phyloP scores from a whole-genome alignment of 2,888 invertebrate species.

The Sinohyriopsis cumingii region DNA sequence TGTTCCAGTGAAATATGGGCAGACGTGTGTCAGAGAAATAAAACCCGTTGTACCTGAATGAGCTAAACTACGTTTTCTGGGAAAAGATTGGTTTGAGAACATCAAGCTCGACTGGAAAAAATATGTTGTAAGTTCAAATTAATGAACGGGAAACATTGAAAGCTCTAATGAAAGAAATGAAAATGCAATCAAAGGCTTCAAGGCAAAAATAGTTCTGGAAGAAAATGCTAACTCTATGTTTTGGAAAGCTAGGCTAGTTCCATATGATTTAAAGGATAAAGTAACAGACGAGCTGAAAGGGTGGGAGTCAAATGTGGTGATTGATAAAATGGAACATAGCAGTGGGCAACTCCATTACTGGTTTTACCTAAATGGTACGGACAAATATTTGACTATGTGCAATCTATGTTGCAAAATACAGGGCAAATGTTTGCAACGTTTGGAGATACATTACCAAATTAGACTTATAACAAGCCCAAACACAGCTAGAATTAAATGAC shows the following conservation, averaged over 20 bases:
- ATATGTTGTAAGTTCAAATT: constrained; percentile 3
- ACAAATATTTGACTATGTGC: constrained; percentile 36
- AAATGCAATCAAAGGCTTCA: constrained; percentile 5
- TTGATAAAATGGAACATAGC: constrained; percentile 17
- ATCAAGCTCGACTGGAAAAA: constrained; percentile 4
- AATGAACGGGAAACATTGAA: neutral
- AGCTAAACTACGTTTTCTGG: constrained; percentile 5
- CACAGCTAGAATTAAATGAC: no score
- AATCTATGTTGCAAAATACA: constrained; percentile 34
- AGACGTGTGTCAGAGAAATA: neutral
- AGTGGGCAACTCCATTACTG: constrained; percentile 42
- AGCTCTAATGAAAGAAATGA: neutral
- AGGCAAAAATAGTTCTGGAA: constrained; percentile 9
- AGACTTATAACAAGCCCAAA: constrained; percentile 16
- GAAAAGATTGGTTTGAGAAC: constrained; percentile 6
- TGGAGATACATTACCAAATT: constrained; percentile 18
- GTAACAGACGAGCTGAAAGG: constrained; percentile 19
- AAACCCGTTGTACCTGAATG: constrained; percentile 3
- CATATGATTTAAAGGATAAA: constrained; percentile 19
- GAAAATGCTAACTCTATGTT: constrained; percentile 21
- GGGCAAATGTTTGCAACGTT: constrained; percentile 14
- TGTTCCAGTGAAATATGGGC: constrained; percentile 1
- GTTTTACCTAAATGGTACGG: constrained; percentile 48
- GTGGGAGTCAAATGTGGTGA: constrained; percentile 13
- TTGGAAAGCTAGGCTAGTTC: constrained; percentile 21